phyloP scores from a whole-genome alignment of 1,140 invertebrate species.

The Scylla paramamosain region DNA sequence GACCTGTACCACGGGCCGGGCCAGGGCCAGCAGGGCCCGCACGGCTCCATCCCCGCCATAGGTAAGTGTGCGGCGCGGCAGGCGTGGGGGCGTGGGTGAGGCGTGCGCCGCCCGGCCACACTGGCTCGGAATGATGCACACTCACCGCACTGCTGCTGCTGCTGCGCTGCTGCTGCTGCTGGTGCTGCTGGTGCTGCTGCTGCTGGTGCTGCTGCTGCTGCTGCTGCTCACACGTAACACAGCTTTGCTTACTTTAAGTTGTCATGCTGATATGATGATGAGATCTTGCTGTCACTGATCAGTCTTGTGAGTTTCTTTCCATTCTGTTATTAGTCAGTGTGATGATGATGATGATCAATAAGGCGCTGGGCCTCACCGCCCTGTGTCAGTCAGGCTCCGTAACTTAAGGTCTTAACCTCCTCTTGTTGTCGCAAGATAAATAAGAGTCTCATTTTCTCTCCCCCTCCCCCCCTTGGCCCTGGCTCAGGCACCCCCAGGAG shows the following conservation, averaged over 20 bases:
- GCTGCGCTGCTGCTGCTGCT: conserved; percentile 33
- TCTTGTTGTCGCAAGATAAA: conserved; percentile 48
- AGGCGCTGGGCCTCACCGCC: not conserved
- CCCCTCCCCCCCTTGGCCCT: conserved; percentile 43
- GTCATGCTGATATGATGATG: conserved; percentile 4
- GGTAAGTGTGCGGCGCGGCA: conserved; percentile 73
- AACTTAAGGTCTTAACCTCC: conserved; percentile 34
- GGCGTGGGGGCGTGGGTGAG: conserved; percentile 7
- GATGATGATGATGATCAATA: not conserved
- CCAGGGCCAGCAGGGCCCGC: conserved; percentile 70
- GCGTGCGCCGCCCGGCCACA: conserved; percentile 14
- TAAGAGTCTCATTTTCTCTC: conserved; percentile 59
- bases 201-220: not conserved
- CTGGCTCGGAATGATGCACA: conserved; percentile 23
- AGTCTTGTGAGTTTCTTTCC: not conserved
- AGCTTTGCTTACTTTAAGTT: conserved; percentile 14
- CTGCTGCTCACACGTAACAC: conserved; percentile 5
- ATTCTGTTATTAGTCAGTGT: not conserved
- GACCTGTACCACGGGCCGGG: conserved; percentile 85
- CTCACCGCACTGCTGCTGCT: conserved; percentile 38
- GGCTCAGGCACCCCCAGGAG: conserved; percentile 72
- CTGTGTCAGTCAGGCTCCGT: not conserved
- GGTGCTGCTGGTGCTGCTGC: not conserved
- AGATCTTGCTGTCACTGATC: not conserved
- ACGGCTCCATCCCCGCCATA: conserved; percentile 77